Conservation (phyloP, 1,140 invertebrate genomes). For the Conus betulinus region DNA sequence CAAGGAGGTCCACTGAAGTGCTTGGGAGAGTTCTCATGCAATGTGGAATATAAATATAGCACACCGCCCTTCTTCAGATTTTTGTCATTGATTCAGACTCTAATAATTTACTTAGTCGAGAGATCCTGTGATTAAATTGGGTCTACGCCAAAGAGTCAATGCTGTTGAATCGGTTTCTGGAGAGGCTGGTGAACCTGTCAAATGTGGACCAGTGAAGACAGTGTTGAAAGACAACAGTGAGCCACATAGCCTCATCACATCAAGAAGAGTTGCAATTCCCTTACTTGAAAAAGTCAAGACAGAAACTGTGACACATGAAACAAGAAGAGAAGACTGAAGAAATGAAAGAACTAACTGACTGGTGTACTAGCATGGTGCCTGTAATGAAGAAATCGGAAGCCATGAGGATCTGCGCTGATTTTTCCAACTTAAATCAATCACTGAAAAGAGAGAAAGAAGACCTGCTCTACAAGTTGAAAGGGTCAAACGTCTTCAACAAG, state of each 20-base stretch:
- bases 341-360: slow-evolving; percentile 8
- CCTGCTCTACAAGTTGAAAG: neutral
- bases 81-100: neutral
- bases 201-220: neutral
- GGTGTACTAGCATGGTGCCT: slow-evolving; percentile 32
- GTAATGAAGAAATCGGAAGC: slow-evolving; percentile 38
- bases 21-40: too few relatives aligned
- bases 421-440: neutral
- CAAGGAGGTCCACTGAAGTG: too few relatives aligned
- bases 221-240: neutral
- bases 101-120: neutral
- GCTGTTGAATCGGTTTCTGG: neutral
- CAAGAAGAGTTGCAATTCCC: slow-evolving; percentile 36
- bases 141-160: neutral
- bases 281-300: slow-evolving; percentile 32
- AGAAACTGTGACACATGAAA: slow-evolving; percentile 40
- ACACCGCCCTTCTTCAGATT: neutral
- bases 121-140: neutral
- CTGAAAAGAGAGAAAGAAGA: neutral
- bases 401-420: slow-evolving; percentile 21
- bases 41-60: too few relatives aligned
- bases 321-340: slow-evolving; percentile 30
- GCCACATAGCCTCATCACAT: slow-evolving; percentile 31
- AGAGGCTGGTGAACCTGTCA: too few relatives aligned
- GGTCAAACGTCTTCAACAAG: slow-evolving; percentile 19